These are phyloP conservation scores for Pardosa pseudoannulata DNA, from an alignment of 2,888 invertebrate species.

Conservation along the genomic window DNA sequence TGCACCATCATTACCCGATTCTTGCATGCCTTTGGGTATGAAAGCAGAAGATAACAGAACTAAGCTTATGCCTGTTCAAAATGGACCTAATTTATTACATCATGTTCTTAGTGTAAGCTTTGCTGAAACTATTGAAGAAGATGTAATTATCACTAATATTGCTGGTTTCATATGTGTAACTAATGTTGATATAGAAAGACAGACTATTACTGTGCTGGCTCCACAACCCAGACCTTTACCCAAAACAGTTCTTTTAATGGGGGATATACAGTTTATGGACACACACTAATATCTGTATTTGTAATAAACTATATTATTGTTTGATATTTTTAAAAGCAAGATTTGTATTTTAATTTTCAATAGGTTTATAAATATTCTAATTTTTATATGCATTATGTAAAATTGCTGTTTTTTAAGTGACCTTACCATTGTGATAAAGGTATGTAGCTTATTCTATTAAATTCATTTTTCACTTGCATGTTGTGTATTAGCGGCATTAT, in stretches of 20 bases:
- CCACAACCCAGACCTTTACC: constrained; percentile 96
- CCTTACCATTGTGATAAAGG: too few relatives aligned
- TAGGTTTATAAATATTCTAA: too few relatives aligned
- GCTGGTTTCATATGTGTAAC: constrained; percentile 93
- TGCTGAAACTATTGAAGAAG: constrained; percentile 87
- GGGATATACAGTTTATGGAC: constrained; percentile 97
- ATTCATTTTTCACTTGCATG: too few relatives aligned
- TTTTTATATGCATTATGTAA: too few relatives aligned
- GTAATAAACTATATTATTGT: background rate
- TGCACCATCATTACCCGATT: constrained; percentile 93
- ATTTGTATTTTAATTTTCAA: too few relatives aligned
- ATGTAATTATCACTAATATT: constrained; percentile 90
- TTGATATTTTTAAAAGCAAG: background rate
- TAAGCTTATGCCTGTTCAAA: constrained; percentile 88
- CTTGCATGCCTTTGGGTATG: constrained; percentile 98
- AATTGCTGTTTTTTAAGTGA: too few relatives aligned
- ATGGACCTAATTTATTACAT: constrained; percentile 85
- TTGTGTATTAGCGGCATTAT: too few relatives aligned
- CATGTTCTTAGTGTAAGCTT: constrained; percentile 93
- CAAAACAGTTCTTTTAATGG: constrained; percentile 89
- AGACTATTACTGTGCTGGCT: constrained; percentile 91
- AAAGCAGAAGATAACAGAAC: constrained; percentile 91
- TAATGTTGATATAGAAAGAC: constrained; percentile 92
- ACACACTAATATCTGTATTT: constrained; percentile 78
- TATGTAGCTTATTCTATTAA: too few relatives aligned